Evolutionary conservation across 2,113 vertebrate genomes (phyloP), one percentile per base, ranked within the genome.

Genomic region (Dromas ardeola): DNA sequence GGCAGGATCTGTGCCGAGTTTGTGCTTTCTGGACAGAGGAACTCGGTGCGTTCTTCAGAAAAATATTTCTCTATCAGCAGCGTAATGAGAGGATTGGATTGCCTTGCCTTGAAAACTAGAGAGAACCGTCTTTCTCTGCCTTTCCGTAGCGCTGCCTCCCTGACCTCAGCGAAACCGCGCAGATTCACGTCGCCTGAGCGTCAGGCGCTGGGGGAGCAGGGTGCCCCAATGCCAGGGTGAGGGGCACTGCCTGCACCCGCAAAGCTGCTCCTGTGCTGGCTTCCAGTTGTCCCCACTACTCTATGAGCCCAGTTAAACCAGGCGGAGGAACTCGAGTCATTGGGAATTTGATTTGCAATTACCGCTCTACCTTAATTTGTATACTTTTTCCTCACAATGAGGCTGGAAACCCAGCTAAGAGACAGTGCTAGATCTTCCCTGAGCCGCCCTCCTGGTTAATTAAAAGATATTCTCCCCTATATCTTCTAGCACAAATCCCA

Each of bases 371-470:
- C 70, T 90, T 82, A 17, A 82, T 87, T 80, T 82, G 61, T 76
- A 6, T 61, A 62, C 0, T 1, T 25, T 58, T 83, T 86, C 38
- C 86, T 82, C 9, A 49, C 27, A 42, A 9, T 5, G 8, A 49
- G 55, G 56, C 86, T 94, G 74, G 50, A 45, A 89, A 32, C 58
- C n/a, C 93, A 62, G 88, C 89, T 76, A 80, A 58, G 87, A 91
- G 71, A 77, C 67, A 69, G 73, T 6, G 71, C 86, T 85, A 4
- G 45, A 74, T 76, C 94, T 59, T 95, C 89, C 89, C 91, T 30
- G 71, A 94, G 96, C 84, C 5, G 7, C 88, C 92, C 94, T 95
- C 82, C 90, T 85, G 79, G 72, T 97, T 96, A 96, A 97, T 97
- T 96, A 94, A 96, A 95, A 95, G 81, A 91, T 77, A 96, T 88